Evolutionary conservation across 2,888 invertebrate species (phyloP).

Genomic region (Apocheima hispidaria): DNA sequence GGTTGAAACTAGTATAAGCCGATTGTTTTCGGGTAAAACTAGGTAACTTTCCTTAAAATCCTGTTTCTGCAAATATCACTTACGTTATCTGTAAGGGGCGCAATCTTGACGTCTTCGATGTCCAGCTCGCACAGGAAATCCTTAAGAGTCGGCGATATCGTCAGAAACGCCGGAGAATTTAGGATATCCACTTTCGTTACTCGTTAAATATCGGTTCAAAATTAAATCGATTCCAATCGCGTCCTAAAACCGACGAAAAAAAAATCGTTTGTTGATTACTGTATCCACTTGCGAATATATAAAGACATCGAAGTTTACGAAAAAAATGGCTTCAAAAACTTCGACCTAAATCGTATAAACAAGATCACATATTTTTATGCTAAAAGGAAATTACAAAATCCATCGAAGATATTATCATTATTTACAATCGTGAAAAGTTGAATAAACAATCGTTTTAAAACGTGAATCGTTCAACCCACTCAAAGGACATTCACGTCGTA

Average conservation of each 20-base stretch:
- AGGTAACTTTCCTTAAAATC: too few relatives aligned
- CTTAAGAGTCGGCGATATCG: constrained; percentile 63
- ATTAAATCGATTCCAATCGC: not conserved
- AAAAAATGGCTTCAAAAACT: not conserved
- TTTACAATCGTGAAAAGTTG: not conserved
- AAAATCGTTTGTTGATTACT: constrained; percentile 2
- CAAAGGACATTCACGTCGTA: not conserved
- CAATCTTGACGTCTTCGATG: constrained; percentile 73
- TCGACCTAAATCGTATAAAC: not conserved
- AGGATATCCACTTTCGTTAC: constrained; percentile 68
- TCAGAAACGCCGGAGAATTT: constrained; percentile 61
- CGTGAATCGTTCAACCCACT: not conserved
- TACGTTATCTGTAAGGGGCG: constrained; percentile 76
- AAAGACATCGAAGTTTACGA: not conserved
- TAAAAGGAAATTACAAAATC: not conserved
- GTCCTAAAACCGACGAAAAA: not conserved
- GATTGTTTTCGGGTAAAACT: too few relatives aligned
- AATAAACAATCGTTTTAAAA: not conserved
- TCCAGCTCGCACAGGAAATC: constrained; percentile 72
- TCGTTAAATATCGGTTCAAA: constrained; percentile 17
- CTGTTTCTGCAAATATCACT: too few relatives aligned
- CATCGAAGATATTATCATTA: not conserved
- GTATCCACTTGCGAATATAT: not conserved
- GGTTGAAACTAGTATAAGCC: too few relatives aligned
- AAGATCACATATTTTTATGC: too few relatives aligned